Evolutionary conservation across 53 echinoderm and acorn worm species (phyloP).

Genomic region (Mesocentrotus franciscanus): DNA sequence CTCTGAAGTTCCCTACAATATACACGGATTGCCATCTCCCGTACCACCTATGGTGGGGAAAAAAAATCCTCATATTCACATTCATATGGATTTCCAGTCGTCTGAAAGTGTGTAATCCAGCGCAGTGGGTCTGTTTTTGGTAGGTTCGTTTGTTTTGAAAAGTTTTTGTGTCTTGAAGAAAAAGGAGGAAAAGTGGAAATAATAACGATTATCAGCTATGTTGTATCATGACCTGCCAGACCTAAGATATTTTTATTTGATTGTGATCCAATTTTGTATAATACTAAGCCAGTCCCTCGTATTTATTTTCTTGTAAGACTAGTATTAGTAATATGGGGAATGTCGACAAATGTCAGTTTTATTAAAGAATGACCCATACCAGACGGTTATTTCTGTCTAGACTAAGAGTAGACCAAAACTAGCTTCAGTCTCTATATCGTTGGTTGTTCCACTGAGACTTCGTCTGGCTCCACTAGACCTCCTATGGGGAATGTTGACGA

Average conservation of each 20-base stretch:
- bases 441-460: no score
- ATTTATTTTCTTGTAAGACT: background rate
- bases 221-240: background rate
- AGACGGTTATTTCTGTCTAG: no score
- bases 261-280: background rate
- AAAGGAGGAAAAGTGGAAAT: background rate
- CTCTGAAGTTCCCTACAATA: no score
- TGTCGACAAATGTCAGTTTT: no score
- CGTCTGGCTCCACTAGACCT: no score
- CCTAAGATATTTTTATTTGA: background rate
- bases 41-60: background rate
- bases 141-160: background rate
- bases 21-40: no score
- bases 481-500: no score
- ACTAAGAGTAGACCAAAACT: no score
- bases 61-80: background rate
- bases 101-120: background rate
- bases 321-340: no score
- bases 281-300: background rate
- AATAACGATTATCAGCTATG: background rate
- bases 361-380: no score
- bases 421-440: no score
- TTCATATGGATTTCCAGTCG: background rate
- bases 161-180: background rate
- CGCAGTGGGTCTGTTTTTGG: background rate